Percentiles rank a stretch among this genome's conserved stretches.
phyloP scores from a whole-genome alignment of 2,113 vertebrate species.

The Rhinolophus ferrumequinum region DNA sequence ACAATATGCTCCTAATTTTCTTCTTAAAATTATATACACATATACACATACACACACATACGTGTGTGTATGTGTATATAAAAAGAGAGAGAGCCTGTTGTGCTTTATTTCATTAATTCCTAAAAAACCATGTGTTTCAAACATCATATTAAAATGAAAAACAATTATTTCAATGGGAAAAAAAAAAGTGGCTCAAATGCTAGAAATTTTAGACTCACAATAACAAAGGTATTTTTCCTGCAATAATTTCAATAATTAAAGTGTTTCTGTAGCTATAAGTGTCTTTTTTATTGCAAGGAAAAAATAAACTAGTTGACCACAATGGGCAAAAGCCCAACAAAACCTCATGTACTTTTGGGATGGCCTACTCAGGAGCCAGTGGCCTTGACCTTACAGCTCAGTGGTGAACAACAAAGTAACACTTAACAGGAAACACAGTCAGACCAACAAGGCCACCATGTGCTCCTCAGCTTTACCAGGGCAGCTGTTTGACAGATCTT shows the following conservation, averaged over 20 bases:
- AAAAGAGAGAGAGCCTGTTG: background rate
- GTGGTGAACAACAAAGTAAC: background rate
- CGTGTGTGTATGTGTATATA: fast-evolving
- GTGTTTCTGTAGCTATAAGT: background rate
- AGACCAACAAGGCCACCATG: background rate
- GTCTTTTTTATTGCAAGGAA: slow-evolving; percentile 37
- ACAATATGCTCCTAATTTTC: background rate
- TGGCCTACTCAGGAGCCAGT: background rate
- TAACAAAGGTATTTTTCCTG: slow-evolving; percentile 22
- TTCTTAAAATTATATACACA: background rate
- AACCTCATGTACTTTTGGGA: background rate
- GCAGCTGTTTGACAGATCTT: background rate
- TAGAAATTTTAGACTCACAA: background rate
- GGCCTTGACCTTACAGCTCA: background rate
- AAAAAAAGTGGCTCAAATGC: background rate
- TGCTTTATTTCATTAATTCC: background rate
- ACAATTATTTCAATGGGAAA: slow-evolving; percentile 4
- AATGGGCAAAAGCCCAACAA: background rate
- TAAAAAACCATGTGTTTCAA: slow-evolving; percentile 38
- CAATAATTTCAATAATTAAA: background rate
- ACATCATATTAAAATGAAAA: background rate
- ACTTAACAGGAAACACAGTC: background rate
- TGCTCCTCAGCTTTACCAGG: background rate
- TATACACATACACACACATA: background rate
- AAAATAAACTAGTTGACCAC: background rate